Conservation (phyloP, 2,888 invertebrate species). For the Unio delphinus region DNA sequence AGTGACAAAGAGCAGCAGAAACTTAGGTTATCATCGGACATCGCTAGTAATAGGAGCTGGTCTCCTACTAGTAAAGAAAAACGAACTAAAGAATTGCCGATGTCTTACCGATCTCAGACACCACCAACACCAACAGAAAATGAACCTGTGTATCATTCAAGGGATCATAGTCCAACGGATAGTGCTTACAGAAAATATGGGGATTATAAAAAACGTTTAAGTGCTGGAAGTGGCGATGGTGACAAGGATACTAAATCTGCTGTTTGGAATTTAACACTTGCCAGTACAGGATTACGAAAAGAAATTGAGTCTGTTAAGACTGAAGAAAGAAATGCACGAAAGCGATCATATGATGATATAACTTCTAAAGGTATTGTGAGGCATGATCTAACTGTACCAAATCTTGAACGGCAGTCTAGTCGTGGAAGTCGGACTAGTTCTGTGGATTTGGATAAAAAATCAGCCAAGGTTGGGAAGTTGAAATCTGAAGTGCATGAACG, state of each 20-base stretch:
- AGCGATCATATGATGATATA: conserved; percentile 57
- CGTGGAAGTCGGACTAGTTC: conserved; percentile 38
- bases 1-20: conserved; percentile 37
- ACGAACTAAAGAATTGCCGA: conserved; percentile 40
- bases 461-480: conserved; percentile 31
- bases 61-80: conserved; percentile 39
- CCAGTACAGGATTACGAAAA: conserved; percentile 34
- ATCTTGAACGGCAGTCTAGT: conserved; percentile 43
- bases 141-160: conserved; percentile 44
- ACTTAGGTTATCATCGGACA: conserved; percentile 29
- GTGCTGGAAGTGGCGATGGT: conserved; percentile 33
- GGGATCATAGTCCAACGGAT: conserved; percentile 39
- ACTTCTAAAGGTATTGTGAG: conserved; percentile 38
- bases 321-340: conserved; percentile 50
- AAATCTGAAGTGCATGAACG: conserved; percentile 37
- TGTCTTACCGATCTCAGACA: conserved; percentile 44
- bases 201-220: conserved; percentile 40
- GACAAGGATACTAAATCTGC: conserved; percentile 26
- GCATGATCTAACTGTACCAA: conserved; percentile 20
- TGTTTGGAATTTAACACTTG: conserved; percentile 20
- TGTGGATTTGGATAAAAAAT: conserved; percentile 26
- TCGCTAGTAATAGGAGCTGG: conserved; percentile 44
- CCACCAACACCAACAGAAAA: conserved; percentile 61
- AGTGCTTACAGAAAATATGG: conserved; percentile 39
- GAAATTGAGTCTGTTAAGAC: conserved; percentile 37